phyloP scores from a whole-genome alignment of 2,113 vertebrate species.

The Polypterus bichir region DNA sequence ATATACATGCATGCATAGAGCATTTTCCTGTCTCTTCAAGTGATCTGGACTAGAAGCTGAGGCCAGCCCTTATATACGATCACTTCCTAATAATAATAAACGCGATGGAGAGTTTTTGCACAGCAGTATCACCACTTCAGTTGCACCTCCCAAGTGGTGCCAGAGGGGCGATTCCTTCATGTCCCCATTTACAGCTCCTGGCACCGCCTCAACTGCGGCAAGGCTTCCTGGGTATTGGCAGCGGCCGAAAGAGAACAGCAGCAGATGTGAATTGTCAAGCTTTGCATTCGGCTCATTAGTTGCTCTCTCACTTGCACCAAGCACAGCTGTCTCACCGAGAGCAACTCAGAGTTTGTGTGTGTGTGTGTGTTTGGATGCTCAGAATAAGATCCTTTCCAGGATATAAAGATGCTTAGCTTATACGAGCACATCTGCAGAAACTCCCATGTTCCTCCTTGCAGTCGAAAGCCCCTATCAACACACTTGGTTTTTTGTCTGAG shows the following conservation, averaged over 20 bases:
- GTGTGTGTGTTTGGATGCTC: conserved; percentile 4
- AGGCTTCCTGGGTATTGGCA: conserved; percentile 23
- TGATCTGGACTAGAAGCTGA: too few species aligned
- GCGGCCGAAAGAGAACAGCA: conserved; percentile 26
- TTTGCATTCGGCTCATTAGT: conserved; percentile 38
- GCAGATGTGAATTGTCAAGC: conserved; percentile 55
- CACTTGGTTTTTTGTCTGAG: too few species aligned
- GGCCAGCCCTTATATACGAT: too few species aligned
- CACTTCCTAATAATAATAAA: too few species aligned
- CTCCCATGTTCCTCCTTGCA: background rate
- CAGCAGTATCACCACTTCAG: too few species aligned
- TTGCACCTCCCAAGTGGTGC: conserved; percentile 31
- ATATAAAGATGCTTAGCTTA: background rate
- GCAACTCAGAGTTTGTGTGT: conserved; percentile 18
- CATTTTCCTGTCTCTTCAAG: too few species aligned
- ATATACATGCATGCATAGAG: too few species aligned
- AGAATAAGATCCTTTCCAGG: too few species aligned
- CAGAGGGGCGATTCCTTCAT: conserved; percentile 24
- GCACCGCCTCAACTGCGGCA: conserved; percentile 35
- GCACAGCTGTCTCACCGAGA: conserved; percentile 26
- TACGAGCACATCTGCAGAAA: background rate
- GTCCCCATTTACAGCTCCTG: conserved; percentile 14
- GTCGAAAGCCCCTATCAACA: background rate
- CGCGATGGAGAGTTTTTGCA: too few species aligned
- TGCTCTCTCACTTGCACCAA: conserved; percentile 43